Percentiles rank a stretch among this genome's conserved stretches.
phyloP scores from a whole-genome alignment of 2,888 invertebrate species.

The Onthophagus sagittarius region DNA sequence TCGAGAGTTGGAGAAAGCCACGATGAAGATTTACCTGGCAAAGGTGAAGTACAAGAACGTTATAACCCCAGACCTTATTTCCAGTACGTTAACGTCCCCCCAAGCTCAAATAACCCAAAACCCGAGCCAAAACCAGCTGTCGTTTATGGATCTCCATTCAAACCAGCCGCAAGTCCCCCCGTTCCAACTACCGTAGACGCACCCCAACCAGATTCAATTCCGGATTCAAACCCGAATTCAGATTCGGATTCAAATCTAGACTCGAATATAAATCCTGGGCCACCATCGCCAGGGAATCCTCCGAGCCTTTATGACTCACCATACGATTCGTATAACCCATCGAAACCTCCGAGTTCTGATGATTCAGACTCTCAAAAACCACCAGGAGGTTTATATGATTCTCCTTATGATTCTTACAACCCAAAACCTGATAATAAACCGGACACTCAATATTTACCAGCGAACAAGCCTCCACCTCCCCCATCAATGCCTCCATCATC shows the following conservation, averaged over 20 bases:
- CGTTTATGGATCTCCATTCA: constrained; percentile 28
- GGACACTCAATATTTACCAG: constrained; percentile 48
- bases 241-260: constrained; percentile 21
- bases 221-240: not conserved
- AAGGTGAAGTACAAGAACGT: constrained; percentile 46
- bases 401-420: constrained; percentile 23
- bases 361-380: constrained; percentile 1
- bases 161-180: not conserved
- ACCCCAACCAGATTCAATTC: not conserved
- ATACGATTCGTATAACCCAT: constrained; percentile 41
- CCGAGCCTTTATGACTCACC: constrained; percentile 38
- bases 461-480: constrained; percentile 37
- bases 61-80: constrained; percentile 46
- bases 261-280: constrained; percentile 16
- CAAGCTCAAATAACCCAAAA: constrained; percentile 9
- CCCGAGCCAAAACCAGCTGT: constrained; percentile 22
- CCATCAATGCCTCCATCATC: constrained; percentile 30
- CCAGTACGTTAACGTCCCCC: constrained; percentile 31
- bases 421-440: constrained; percentile 14
- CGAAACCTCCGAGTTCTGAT: constrained; percentile 15
- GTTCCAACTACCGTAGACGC: not conserved
- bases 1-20: constrained; percentile 27
- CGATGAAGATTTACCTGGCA: constrained; percentile 34
- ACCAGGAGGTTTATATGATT: constrained; percentile 14
- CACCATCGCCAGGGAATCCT: constrained; percentile 24